A percentile compares a stretch with the other conserved stretches of the same genome.
Conservation (phyloP, 2,113 vertebrate species). For the Prunella himalayana region DNA sequence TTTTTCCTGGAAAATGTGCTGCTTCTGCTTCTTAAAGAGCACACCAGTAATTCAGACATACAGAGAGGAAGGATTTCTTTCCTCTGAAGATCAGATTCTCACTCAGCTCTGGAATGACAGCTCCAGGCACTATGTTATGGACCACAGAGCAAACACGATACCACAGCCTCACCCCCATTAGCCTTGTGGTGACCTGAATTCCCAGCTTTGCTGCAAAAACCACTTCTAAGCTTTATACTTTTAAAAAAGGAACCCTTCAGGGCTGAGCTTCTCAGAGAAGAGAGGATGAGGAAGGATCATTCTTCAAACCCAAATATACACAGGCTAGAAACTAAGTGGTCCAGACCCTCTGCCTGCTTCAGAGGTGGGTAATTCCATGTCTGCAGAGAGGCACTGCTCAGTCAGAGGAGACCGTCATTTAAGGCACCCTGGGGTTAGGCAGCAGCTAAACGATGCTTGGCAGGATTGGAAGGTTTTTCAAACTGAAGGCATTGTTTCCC, state of each 20-base stretch:
- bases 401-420: rapidly evolving
- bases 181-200: not conserved
- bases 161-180: rapidly evolving
- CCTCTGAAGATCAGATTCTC: not conserved
- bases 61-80: not conserved
- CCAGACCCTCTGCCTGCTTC: not conserved
- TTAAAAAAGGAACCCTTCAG: not conserved
- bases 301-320: not conserved
- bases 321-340: not conserved
- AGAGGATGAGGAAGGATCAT: not conserved
- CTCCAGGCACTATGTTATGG: not conserved
- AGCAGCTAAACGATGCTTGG: not conserved
- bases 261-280: not conserved
- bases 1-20: not conserved
- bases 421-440: not conserved
- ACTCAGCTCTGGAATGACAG: not conserved
- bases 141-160: not conserved
- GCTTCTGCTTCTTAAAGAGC: not conserved
- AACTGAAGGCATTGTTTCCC: not conserved
- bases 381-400: not conserved
- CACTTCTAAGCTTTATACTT: not conserved
- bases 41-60: not conserved
- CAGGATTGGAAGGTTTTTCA: not conserved
- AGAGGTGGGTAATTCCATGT: not conserved
- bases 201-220: not conserved